These are phyloP conservation scores for Pantherophis vulpinus DNA, from an alignment of 2,797 vertebrate species.

Conservation along the genomic window DNA sequence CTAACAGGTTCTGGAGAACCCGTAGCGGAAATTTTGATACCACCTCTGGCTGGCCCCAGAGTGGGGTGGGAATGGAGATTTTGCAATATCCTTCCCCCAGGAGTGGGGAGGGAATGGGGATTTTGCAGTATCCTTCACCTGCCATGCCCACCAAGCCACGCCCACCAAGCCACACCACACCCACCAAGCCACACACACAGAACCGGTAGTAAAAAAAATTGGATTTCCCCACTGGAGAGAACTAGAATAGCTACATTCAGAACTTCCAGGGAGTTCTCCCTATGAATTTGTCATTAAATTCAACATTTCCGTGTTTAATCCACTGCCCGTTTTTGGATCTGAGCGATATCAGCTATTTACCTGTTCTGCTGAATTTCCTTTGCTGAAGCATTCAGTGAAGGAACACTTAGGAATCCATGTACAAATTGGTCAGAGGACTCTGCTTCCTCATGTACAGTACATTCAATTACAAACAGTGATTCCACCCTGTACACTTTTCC, in stretches of 20 bases:
- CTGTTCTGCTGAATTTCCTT: conserved; percentile 50
- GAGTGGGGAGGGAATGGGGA: too few relatives aligned
- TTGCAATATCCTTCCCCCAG: too few relatives aligned
- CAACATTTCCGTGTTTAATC: conserved; percentile 56
- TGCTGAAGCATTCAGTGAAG: conserved; percentile 46
- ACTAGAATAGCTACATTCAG: not conserved
- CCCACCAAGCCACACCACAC: too few relatives aligned
- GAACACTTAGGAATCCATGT: conserved; percentile 47
- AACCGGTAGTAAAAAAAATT: too few relatives aligned
- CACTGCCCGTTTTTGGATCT: conserved; percentile 35
- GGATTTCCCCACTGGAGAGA: not conserved
- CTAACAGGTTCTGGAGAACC: too few relatives aligned
- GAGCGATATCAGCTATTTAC: conserved; percentile 42
- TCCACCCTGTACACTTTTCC: not conserved
- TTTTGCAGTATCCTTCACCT: too few relatives aligned
- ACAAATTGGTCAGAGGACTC: not conserved
- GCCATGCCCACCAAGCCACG: too few relatives aligned
- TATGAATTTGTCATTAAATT: conserved; percentile 52
- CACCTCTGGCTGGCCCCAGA: too few relatives aligned
- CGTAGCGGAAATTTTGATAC: too few relatives aligned
- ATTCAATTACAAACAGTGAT: conserved; percentile 4
- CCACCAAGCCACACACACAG: too few relatives aligned
- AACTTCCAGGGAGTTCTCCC: not conserved
- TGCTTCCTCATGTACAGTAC: conserved; percentile 35
- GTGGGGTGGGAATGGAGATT: too few relatives aligned